Evolutionary conservation across 2,113 vertebrate genomes (phyloP).

Genomic region (Amazona guildingii): DNA sequence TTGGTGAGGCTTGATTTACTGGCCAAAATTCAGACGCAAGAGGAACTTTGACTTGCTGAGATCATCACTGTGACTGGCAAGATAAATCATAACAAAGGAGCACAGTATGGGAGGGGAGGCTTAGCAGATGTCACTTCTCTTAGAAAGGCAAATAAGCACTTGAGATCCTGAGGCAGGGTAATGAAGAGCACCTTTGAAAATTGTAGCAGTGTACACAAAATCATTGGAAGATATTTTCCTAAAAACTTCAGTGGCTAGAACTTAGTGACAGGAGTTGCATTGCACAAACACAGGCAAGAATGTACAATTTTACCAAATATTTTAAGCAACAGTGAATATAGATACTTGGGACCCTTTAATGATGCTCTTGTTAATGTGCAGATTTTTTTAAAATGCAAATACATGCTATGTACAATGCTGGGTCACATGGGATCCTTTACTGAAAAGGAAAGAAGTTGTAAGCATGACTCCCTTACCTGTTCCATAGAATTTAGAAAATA

Average conservation of each 20-base stretch:
- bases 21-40: background rate
- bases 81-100: background rate
- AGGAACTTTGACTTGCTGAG: background rate
- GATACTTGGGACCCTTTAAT: background rate
- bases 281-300: background rate
- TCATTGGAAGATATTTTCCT: background rate
- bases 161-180: background rate
- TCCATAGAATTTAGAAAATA: background rate
- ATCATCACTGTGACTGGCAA: background rate
- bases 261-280: background rate
- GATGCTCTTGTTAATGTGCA: background rate
- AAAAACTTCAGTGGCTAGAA: background rate
- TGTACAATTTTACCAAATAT: background rate
- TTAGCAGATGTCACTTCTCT: background rate
- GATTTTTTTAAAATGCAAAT: background rate
- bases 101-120: background rate
- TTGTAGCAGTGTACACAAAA: background rate
- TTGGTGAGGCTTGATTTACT: background rate
- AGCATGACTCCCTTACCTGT: background rate
- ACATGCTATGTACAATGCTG: background rate
- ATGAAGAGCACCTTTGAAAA: background rate
- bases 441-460: background rate
- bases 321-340: background rate
- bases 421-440: background rate
- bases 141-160: background rate